Evolutionary conservation across 2,113 vertebrate species (phyloP).

Genomic region (Bucco capensis): DNA sequence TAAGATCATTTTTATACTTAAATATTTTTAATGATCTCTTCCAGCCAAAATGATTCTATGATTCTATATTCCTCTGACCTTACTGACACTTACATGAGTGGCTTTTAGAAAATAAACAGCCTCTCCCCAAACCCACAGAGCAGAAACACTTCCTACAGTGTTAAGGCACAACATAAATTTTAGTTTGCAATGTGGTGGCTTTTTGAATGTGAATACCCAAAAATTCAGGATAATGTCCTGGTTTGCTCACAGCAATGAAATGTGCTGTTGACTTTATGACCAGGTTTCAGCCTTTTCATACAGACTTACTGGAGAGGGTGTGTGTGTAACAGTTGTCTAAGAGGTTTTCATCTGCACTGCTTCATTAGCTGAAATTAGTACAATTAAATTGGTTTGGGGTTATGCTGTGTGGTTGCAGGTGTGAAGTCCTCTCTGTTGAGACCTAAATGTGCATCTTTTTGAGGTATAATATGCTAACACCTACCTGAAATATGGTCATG

Average conservation of each 20-base stretch:
- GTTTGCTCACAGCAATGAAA: neutral
- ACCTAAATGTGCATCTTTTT: accelerated
- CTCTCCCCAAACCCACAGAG: no score
- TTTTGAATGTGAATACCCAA: neutral
- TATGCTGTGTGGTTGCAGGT: neutral
- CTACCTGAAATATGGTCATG: neutral
- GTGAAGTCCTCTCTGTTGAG: neutral
- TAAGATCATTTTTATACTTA: no score
- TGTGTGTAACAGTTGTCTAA: neutral
- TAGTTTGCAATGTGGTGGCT: neutral
- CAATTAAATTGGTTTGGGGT: neutral
- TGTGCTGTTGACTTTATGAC: neutral
- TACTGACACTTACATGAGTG: neutral
- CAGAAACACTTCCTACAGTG: neutral
- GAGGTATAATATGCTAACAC: neutral
- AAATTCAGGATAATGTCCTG: neutral
- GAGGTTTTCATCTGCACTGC: neutral
- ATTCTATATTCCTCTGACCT: neutral
- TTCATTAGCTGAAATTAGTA: neutral
- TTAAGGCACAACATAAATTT: neutral
- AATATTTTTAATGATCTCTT: no score
- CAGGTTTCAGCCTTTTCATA: neutral
- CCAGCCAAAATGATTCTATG: no score
- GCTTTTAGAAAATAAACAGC: neutral
- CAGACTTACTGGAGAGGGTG: neutral